Evolutionary conservation across 1,140 invertebrate genomes (phyloP).

Genomic region (Leptinotarsa defecta): DNA sequence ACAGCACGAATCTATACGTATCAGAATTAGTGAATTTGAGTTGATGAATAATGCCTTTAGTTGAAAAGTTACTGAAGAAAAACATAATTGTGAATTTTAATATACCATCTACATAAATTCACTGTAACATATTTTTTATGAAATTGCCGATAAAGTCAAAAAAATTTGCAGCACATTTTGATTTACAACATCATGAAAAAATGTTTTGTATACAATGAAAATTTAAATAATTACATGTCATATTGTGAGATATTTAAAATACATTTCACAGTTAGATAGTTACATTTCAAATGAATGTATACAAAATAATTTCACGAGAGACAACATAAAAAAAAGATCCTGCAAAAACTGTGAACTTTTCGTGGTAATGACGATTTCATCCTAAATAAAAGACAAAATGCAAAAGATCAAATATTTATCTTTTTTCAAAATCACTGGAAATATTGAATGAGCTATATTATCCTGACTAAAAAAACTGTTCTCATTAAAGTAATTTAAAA

Average conservation of each 20-base stretch:
- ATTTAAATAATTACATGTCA: constrained; percentile 51
- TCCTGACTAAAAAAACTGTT: constrained; percentile 21
- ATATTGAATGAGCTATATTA: constrained; percentile 45
- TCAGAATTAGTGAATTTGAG: too few species aligned
- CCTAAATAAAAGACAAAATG: constrained; percentile 52
- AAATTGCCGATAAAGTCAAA: constrained; percentile 38
- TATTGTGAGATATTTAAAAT: constrained; percentile 39
- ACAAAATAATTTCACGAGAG: constrained; percentile 32
- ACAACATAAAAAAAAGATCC: constrained; percentile 31
- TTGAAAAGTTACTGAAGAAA: too few species aligned
- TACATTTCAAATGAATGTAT: constrained; percentile 33
- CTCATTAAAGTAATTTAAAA: constrained; percentile 24
- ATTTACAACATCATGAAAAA: constrained; percentile 39
- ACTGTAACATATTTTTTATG: too few species aligned
- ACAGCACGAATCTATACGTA: too few species aligned
- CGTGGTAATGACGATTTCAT: constrained; percentile 45
- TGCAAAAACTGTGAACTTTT: constrained; percentile 32
- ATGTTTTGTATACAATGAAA: constrained; percentile 42
- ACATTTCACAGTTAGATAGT: constrained; percentile 40
- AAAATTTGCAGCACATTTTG: constrained; percentile 52
- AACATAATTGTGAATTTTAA: too few species aligned
- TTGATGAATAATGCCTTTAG: too few species aligned
- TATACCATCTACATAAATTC: too few species aligned
- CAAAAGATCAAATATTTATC: constrained; percentile 49
- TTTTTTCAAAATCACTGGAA: constrained; percentile 50